Conservation (phyloP, 2,888 invertebrate genomes). For the Salpingus planirostris region DNA sequence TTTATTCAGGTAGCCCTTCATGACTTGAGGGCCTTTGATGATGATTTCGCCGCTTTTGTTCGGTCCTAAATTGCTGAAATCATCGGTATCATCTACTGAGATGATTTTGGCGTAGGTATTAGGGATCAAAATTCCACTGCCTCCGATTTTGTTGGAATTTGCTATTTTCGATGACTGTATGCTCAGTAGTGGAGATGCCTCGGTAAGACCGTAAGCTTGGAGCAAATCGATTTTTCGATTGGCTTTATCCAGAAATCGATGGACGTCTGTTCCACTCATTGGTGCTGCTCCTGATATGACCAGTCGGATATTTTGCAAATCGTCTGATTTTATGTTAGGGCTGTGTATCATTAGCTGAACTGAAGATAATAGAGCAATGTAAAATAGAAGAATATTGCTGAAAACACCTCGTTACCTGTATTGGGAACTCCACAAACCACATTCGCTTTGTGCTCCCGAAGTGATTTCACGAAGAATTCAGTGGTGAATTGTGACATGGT, state of each 20-base stretch:
- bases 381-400: conserved; percentile 1
- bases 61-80: conserved; percentile 47
- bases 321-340: conserved; percentile 47
- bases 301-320: conserved; percentile 46
- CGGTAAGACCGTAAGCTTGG: conserved; percentile 25
- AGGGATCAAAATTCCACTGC: conserved; percentile 47
- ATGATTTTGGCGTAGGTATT: conserved; percentile 56
- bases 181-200: conserved; percentile 8
- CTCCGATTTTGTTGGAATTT: conserved; percentile 31
- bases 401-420: conserved; percentile 2
- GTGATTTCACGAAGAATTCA: conserved; percentile 6
- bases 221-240: conserved; percentile 22
- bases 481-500: conserved; percentile 35
- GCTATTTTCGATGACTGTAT: conserved; percentile 30
- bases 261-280: conserved; percentile 48
- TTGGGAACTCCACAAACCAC: conserved; percentile 6
- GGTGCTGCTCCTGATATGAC: conserved; percentile 63
- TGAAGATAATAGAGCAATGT: conserved; percentile 47
- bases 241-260: conserved; percentile 45
- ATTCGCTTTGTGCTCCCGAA: conserved; percentile 4
- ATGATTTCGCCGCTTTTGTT: conserved; percentile 61
- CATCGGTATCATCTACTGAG: conserved; percentile 35
- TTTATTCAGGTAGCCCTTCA: conserved; percentile 67
- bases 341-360: conserved; percentile 56
- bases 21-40: conserved; percentile 66